A percentile compares a stretch with the other conserved stretches of the same genome.
These are phyloP conservation scores for Chlorospingus flavigularis DNA, from an alignment of 2,797 vertebrate species.

Conservation along the genomic window DNA sequence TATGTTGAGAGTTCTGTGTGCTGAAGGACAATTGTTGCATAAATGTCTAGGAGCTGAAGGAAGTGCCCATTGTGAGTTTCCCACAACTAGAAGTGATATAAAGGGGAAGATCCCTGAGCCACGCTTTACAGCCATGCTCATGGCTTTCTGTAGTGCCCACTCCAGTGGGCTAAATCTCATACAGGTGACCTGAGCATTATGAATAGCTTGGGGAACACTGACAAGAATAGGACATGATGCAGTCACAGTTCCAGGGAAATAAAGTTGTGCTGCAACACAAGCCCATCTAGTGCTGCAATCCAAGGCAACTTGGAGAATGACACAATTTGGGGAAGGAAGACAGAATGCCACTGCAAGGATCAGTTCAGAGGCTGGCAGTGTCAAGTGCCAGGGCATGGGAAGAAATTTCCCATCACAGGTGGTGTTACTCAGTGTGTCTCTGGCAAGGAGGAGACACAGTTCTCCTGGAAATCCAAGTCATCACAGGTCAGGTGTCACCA, in stretches of 20 bases:
- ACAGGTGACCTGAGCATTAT: not conserved
- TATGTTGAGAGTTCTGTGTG: not conserved
- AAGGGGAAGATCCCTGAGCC: not conserved
- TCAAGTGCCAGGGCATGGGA: slow-evolving; percentile 25
- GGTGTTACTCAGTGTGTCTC: slow-evolving; percentile 19
- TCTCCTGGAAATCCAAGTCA: slow-evolving; percentile 8
- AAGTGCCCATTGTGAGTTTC: not conserved
- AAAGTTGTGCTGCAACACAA: not conserved
- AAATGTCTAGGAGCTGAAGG: not conserved
- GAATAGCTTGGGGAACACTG: not conserved
- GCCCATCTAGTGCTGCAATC: not conserved
- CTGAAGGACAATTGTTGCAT: not conserved
- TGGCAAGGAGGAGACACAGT: not conserved
- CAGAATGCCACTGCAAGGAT: not conserved
- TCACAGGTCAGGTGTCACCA: slow-evolving; percentile 9
- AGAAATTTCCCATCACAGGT: slow-evolving; percentile 51
- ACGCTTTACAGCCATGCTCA: rapidly evolving
- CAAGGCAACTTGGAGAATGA: not conserved
- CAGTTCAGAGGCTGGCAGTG: not conserved
- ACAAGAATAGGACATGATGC: not conserved
- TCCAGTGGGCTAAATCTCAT: not conserved
- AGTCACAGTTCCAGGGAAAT: not conserved
- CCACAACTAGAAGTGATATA: not conserved
- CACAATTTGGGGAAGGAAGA: not conserved
- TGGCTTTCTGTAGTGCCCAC: not conserved